Evolutionary conservation across 2,888 invertebrate species (phyloP).

Genomic region (Amaurobius ferox): DNA sequence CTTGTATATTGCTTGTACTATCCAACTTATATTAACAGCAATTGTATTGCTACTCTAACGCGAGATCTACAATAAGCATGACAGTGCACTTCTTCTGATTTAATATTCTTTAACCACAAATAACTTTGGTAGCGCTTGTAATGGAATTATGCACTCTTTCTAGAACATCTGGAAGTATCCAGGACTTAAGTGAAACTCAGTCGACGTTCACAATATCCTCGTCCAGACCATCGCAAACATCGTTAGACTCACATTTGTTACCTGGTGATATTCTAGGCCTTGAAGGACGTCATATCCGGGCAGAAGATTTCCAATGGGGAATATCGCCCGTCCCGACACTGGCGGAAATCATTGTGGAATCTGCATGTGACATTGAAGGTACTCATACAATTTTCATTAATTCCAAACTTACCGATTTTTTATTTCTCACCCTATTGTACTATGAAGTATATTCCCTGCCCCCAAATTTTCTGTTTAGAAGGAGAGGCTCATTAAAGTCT

Average conservation of each 20-base stretch:
- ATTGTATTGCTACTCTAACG: too few species aligned
- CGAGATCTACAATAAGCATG: not conserved
- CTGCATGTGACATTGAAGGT: constrained; percentile 19
- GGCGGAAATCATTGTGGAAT: constrained; percentile 10
- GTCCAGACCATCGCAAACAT: not conserved
- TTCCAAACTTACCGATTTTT: too few species aligned
- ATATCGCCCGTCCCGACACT: constrained; percentile 22
- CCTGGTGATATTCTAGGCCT: constrained; percentile 20
- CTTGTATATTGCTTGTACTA: too few species aligned
- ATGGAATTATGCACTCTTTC: not conserved
- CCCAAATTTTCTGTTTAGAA: too few species aligned
- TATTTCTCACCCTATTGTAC: too few species aligned
- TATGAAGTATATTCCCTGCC: too few species aligned
- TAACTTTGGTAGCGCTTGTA: too few species aligned
- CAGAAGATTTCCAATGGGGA: constrained; percentile 37
- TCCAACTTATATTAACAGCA: too few species aligned
- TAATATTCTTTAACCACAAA: too few species aligned
- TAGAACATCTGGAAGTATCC: not conserved
- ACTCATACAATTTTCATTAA: too few species aligned
- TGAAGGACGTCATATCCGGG: constrained; percentile 14
- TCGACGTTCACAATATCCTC: not conserved
- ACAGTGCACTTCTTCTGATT: too few species aligned
- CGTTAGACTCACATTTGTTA: not conserved
- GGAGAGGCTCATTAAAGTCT: too few species aligned
- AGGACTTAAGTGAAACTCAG: not conserved